A percentile compares a stretch with the other conserved stretches of the same genome.
Evolutionary conservation across 1,140 invertebrate genomes (phyloP).

Genomic region (Zaprionus ornatus): DNA sequence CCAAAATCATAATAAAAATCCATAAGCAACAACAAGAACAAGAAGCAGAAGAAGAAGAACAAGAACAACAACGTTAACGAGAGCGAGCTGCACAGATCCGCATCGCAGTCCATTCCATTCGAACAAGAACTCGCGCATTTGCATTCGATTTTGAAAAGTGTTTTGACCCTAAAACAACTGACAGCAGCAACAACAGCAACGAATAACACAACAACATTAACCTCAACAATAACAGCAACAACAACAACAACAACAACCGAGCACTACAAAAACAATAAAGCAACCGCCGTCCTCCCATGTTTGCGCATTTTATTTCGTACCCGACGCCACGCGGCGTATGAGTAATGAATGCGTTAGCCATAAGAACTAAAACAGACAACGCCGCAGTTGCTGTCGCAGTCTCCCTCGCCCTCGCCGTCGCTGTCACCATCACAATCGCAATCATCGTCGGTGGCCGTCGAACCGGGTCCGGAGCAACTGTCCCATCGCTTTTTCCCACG

Average conservation of each 20-base stretch:
- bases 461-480: constrained; percentile 28
- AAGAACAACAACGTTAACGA: constrained; percentile 13
- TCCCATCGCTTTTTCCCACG: constrained; percentile 64
- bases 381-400: background rate
- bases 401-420: background rate
- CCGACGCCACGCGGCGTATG: constrained; percentile 57
- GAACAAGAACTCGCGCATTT: constrained; percentile 30
- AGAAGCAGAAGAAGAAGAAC: background rate
- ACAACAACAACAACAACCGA: constrained; percentile 9
- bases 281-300: constrained; percentile 19
- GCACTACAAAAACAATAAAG: constrained; percentile 7
- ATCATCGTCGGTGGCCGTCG: constrained; percentile 33
- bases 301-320: constrained; percentile 13
- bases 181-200: constrained; percentile 2
- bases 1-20: constrained; percentile 41
- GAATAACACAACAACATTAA: background rate
- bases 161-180: constrained; percentile 45
- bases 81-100: constrained; percentile 49
- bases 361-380: constrained; percentile 31
- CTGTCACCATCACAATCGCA: background rate
- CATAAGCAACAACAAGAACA: constrained; percentile 19
- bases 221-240: background rate
- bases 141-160: constrained; percentile 49
- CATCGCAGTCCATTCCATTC: constrained; percentile 51
- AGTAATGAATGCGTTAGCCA: constrained; percentile 64